These are phyloP conservation scores for Ferdinandea cuprea DNA, from an alignment of 2,888 invertebrate genomes.

Conservation along the genomic window DNA sequence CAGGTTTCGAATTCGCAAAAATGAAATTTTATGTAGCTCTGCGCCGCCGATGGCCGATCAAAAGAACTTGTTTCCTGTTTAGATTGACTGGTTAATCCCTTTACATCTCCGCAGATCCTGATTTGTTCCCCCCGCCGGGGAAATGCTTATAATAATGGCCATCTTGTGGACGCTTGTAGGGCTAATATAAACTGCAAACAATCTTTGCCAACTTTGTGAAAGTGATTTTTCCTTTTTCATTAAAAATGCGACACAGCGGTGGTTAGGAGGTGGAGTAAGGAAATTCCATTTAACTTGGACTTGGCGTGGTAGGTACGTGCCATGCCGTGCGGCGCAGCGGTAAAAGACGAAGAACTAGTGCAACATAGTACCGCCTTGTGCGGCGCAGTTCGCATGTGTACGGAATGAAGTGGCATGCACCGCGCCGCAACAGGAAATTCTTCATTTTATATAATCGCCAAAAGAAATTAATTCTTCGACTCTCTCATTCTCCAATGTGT, in stretches of 20 bases:
- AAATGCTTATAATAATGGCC: constrained; percentile 9
- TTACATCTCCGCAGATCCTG: constrained; percentile 14
- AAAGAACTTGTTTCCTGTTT: constrained; percentile 29
- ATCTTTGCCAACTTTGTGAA: constrained; percentile 13
- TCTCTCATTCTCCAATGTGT: constrained; percentile 18
- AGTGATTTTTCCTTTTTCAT: constrained; percentile 28
- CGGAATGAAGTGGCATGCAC: constrained; percentile 36
- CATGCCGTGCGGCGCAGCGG: too few relatives aligned
- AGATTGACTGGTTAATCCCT: background rate
- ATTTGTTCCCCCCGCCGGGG: background rate
- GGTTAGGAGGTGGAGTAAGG: constrained; percentile 5
- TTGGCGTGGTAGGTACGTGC: constrained; percentile 12
- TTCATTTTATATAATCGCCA: constrained; percentile 61
- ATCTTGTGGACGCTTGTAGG: background rate
- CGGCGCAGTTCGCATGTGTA: constrained; percentile 7
- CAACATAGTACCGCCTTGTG: constrained; percentile 27
- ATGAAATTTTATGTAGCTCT: background rate
- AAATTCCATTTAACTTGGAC: constrained; percentile 25
- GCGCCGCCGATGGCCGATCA: background rate
- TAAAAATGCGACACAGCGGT: background rate
- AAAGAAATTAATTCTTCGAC: constrained; percentile 45
- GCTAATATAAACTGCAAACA: background rate
- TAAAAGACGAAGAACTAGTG: constrained; percentile 29
- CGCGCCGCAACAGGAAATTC: constrained; percentile 63
- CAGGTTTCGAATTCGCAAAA: constrained; percentile 28